Percentiles rank a stretch among this genome's conserved stretches.
Evolutionary conservation across 2,113 vertebrate species (phyloP).

Genomic region (Typhlomys cinereus): DNA sequence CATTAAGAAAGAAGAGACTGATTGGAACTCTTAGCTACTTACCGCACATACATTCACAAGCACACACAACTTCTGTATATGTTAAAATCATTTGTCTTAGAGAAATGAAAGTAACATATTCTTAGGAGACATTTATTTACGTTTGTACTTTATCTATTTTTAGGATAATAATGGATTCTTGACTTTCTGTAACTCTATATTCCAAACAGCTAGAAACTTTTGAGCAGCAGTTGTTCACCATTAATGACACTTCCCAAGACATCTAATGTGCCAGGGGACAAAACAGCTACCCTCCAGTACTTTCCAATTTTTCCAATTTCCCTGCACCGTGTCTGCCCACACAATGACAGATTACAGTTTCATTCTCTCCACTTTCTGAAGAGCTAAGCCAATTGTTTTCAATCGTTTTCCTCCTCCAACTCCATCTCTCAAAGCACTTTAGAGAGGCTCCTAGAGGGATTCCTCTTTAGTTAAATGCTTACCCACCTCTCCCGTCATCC

Average conservation of each 20-base stretch:
- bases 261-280: conserved; percentile 26
- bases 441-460: background rate
- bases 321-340: conserved; percentile 43
- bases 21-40: background rate
- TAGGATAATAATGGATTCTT: conserved; percentile 30
- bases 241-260: conserved; percentile 50
- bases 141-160: background rate
- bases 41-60: background rate
- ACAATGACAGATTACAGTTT: conserved; percentile 55
- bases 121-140: background rate
- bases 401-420: conserved; percentile 43
- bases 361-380: conserved; percentile 19
- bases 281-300: conserved; percentile 56
- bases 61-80: background rate
- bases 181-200: background rate
- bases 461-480: conserved; percentile 38
- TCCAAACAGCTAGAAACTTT: conserved; percentile 46
- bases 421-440: conserved; percentile 44
- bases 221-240: conserved; percentile 16
- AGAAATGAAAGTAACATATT: background rate
- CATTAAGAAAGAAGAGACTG: background rate
- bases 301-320: conserved; percentile 66
- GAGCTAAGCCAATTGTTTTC: conserved; percentile 62
- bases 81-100: background rate
- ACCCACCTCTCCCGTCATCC: background rate